Conservation (phyloP, 35 echinoderm and acorn worm genomes). For the Apostichopus japonicus region DNA sequence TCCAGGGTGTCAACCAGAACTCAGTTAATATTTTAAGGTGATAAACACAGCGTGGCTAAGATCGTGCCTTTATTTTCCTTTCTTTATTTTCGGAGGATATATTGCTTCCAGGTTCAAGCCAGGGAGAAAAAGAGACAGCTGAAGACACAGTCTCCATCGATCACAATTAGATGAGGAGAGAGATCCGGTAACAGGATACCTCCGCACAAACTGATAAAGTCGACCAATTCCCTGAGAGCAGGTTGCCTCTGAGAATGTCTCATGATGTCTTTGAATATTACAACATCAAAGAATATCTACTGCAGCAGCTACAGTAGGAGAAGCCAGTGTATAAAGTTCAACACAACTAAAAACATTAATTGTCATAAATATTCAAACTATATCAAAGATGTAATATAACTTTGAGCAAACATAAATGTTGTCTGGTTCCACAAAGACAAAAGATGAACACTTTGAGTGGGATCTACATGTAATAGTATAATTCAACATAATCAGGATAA, state of each 20-base stretch:
- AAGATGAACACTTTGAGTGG: too few relatives aligned
- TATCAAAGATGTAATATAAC: too few relatives aligned
- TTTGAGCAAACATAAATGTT: too few relatives aligned
- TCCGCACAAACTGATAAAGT: background rate
- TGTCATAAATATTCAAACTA: too few relatives aligned
- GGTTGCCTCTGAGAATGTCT: background rate
- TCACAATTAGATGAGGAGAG: slow-evolving; percentile 35
- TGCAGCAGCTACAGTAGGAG: too few relatives aligned
- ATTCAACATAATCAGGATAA: too few relatives aligned
- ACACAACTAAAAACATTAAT: too few relatives aligned
- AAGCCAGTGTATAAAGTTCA: too few relatives aligned
- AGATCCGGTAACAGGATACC: slow-evolving; percentile 28
- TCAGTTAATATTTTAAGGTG: slow-evolving; percentile 2
- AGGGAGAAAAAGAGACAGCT: slow-evolving; percentile 5
- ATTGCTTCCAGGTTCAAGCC: slow-evolving; percentile 5
- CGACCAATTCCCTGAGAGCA: background rate
- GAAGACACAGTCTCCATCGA: slow-evolving; percentile 20
- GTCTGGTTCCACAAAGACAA: too few relatives aligned
- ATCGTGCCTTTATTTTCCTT: background rate
- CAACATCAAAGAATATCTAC: too few relatives aligned
- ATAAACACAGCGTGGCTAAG: background rate
- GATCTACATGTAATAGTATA: too few relatives aligned
- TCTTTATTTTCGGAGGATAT: slow-evolving; percentile 12
- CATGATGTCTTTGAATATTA: background rate
- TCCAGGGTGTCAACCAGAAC: background rate